phyloP scores from a whole-genome alignment of 1,140 invertebrate species.

The Philaenus spumarius region DNA sequence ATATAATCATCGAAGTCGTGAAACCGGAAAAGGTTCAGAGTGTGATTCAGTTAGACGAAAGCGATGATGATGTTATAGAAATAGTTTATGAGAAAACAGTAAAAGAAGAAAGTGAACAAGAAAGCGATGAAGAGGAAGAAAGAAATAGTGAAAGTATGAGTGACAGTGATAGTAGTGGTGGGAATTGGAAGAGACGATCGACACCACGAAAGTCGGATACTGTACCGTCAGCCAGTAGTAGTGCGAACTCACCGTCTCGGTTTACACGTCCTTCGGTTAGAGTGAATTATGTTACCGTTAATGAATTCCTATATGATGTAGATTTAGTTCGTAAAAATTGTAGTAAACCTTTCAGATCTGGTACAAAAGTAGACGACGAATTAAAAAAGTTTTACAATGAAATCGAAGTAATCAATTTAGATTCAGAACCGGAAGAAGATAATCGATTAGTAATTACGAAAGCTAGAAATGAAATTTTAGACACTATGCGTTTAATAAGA shows the following conservation, averaged over 20 bases:
- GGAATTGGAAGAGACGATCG: conserved; percentile 8
- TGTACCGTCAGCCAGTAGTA: neutral
- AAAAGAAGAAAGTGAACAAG: neutral
- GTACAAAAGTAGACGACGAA: neutral
- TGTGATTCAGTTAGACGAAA: neutral
- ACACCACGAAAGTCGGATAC: neutral
- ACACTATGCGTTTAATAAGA: neutral
- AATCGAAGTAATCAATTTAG: neutral
- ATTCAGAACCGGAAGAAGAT: neutral
- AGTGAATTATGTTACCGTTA: neutral
- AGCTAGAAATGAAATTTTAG: conserved; percentile 5
- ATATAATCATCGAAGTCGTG: conserved; percentile 34
- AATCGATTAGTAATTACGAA: neutral
- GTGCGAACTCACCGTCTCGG: neutral
- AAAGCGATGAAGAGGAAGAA: conserved; percentile 22
- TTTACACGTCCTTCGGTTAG: neutral
- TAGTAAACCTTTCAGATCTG: neutral
- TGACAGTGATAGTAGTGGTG: neutral
- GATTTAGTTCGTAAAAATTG: neutral
- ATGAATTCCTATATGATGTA: neutral
- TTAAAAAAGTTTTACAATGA: neutral
- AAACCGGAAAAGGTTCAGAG: conserved; percentile 33
- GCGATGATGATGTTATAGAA: conserved; percentile 9
- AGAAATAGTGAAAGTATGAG: conserved; percentile 4
- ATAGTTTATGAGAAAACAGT: neutral